A percentile compares a stretch with the other conserved stretches of the same genome.
phyloP scores from a whole-genome alignment of 2,113 vertebrate genomes.

The Rhegmatorhina hoffmannsi region DNA sequence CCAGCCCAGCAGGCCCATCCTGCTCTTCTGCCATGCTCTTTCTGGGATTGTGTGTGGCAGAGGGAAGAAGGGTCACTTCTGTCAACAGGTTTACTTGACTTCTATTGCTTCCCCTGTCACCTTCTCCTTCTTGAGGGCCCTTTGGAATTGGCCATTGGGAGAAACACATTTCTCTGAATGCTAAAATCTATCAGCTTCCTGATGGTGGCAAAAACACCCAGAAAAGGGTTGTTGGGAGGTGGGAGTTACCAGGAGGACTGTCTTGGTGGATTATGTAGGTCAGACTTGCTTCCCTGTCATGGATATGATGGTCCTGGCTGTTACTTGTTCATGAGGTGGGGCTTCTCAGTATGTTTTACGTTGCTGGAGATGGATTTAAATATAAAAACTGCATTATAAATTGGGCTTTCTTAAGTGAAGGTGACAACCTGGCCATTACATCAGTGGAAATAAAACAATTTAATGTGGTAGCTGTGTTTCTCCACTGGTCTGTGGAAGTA shows the following conservation, averaged over 20 bases:
- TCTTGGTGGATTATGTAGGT: neutral
- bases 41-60: neutral
- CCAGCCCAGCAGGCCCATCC: neutral
- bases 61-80: neutral
- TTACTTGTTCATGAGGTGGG: neutral
- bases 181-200: neutral
- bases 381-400: neutral
- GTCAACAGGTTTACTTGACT: neutral
- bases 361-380: neutral
- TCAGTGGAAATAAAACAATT: neutral
- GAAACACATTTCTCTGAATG: rapidly evolving
- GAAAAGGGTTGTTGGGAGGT: neutral
- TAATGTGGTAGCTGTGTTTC: neutral
- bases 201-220: neutral
- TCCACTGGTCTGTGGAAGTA: neutral
- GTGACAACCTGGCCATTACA: neutral
- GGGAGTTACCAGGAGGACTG: neutral
- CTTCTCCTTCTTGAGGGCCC: neutral
- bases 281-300: neutral
- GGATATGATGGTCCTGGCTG: neutral
- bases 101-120: neutral
- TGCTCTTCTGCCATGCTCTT: neutral
- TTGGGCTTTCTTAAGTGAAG: neutral
- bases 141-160: neutral
- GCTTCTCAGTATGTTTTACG: neutral